Percentiles rank a stretch among this genome's conserved stretches.
phyloP scores from a whole-genome alignment of 2,113 vertebrate species.

The Sorex fumeus region DNA sequence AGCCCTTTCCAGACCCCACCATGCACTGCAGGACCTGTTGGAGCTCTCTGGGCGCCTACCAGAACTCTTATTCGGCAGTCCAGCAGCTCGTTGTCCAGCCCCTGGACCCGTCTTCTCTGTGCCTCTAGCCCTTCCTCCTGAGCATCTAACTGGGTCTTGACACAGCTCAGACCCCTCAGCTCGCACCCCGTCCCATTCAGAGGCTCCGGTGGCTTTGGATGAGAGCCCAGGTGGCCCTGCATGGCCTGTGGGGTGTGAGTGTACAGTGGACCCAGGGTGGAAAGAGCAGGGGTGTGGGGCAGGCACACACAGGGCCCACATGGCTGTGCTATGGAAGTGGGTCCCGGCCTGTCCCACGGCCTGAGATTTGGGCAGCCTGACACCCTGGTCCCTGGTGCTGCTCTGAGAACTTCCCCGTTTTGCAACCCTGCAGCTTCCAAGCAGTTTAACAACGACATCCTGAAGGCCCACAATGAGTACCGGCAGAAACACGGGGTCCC shows the following conservation, averaged over 20 bases:
- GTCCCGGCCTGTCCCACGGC: not conserved
- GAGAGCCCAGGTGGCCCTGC: not conserved
- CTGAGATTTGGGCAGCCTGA: not conserved
- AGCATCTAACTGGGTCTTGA: not conserved
- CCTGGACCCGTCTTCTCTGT: not conserved
- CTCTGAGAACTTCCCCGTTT: constrained; percentile 55
- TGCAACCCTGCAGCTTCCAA: constrained; percentile 93
- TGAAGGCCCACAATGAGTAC: constrained; percentile 95
- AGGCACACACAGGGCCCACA: fast-evolving
- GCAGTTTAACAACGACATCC: constrained; percentile 94
- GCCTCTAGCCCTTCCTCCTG: not conserved
- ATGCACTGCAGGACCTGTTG: not conserved
- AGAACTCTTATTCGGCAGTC: not conserved
- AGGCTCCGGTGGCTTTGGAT: not conserved
- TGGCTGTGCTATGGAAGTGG: not conserved
- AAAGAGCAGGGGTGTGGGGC: not conserved
- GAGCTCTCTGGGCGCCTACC: not conserved
- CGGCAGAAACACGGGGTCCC: constrained; percentile 94
- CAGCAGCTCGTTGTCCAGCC: not conserved
- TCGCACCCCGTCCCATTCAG: not conserved
- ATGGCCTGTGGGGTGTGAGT: not conserved
- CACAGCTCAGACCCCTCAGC: not conserved
- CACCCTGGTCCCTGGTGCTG: not conserved
- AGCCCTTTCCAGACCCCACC: not conserved
- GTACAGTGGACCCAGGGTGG: not conserved